A percentile compares a stretch with the other conserved stretches of the same genome.
These are phyloP conservation scores for Tyto alba DNA, from an alignment of 2,113 vertebrate species.

Conservation along the genomic window DNA sequence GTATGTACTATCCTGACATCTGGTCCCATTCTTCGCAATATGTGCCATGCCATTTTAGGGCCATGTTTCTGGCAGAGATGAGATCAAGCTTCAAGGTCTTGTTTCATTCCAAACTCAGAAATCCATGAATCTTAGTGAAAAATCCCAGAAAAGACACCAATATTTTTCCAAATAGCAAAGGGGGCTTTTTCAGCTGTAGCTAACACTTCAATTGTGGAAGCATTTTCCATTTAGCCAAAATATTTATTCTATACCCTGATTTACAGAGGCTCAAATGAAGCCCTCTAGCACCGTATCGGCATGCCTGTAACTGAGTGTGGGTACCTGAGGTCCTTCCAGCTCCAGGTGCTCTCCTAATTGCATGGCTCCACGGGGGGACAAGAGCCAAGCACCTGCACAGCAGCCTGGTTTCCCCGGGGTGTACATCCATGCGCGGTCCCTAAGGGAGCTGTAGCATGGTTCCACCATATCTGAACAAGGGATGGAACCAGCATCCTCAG, in stretches of 20 bases:
- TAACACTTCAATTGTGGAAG: not conserved
- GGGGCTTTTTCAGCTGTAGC: not conserved
- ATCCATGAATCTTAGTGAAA: not conserved
- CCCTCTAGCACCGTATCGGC: not conserved
- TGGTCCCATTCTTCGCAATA: not conserved
- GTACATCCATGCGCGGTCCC: not conserved
- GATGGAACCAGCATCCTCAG: not conserved
- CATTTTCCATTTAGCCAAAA: not conserved
- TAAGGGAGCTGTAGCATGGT: not conserved
- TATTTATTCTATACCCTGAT: not conserved
- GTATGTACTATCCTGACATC: not conserved
- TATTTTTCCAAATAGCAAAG: not conserved
- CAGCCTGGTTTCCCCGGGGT: not conserved
- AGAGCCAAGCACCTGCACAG: not conserved
- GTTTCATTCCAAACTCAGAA: not conserved
- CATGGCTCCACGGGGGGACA: not conserved
- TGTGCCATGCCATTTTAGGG: not conserved
- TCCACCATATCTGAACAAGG: not conserved
- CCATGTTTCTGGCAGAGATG: not conserved
- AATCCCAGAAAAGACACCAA: fast-evolving
- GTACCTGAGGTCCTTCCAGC: not conserved
- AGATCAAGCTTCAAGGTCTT: not conserved
- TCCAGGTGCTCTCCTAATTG: not conserved
- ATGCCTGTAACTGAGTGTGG: not conserved
- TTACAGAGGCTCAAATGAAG: not conserved